Percentiles rank a stretch among this genome's conserved stretches.
Evolutionary conservation across 2,888 invertebrate genomes (phyloP).

Genomic region (Heliconius erato): DNA sequence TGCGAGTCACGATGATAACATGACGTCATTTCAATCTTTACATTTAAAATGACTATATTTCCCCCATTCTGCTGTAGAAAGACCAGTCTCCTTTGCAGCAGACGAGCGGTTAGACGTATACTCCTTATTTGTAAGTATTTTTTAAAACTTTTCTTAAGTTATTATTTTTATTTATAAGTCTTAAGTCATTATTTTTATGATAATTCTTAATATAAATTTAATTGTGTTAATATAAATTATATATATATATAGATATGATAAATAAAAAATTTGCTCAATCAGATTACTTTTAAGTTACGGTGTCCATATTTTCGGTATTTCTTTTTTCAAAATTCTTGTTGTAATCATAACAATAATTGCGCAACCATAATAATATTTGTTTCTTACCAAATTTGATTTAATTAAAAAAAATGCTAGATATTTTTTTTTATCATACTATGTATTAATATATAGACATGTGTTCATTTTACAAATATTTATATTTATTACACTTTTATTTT

Average conservation of each 20-base stretch:
- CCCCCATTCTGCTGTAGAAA: background rate
- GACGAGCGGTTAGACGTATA: background rate
- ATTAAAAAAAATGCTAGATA: no score
- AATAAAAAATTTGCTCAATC: background rate
- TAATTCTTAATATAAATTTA: background rate
- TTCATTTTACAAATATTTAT: no score
- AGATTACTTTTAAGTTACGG: background rate
- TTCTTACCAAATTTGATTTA: background rate
- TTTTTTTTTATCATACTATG: no score
- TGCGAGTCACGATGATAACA: conserved; percentile 7
- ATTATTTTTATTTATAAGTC: no score
- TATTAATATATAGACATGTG: no score
- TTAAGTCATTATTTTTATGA: background rate
- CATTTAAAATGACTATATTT: conserved; percentile 5
- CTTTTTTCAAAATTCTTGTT: background rate
- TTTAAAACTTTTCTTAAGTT: background rate
- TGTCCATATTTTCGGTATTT: background rate
- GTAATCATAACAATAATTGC: background rate
- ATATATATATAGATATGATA: background rate
- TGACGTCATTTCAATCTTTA: conserved; percentile 11
- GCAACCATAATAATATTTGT: background rate
- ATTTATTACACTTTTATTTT: no score
- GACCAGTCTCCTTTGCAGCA: background rate
- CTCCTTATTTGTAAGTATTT: background rate
- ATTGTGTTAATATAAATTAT: conserved; percentile 1